Evolutionary conservation across 2,113 vertebrate genomes (phyloP), one percentile per base, ranked within the genome.

Genomic region (Myotis yumanensis): DNA sequence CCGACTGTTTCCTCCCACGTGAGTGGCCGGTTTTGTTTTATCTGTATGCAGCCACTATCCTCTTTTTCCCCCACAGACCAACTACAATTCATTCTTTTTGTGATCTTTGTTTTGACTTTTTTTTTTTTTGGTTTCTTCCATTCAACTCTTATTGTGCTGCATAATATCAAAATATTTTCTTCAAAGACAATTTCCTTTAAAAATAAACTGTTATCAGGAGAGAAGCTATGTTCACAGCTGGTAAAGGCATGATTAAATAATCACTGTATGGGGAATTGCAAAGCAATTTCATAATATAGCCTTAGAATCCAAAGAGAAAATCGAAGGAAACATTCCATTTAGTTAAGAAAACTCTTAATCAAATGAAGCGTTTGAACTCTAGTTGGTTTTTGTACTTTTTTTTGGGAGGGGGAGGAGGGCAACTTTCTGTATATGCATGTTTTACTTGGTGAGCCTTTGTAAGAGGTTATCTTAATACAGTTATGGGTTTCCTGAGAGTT

Each of bases 191-290:
- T 97, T 97, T 97, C 96, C 96, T 97, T 97, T 96, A 97, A 97
- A 97, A 97, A 97, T 97, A 97, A 97, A 97, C 95, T 96, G 96
- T 97, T 97, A 97, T 97, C 97, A 97, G 94, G 80, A 94, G 96
- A 96, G 84, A 96, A 77, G 93, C 95, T 97, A 97, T 97, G 96
- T 97, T 97, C 96, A 97, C 96, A 97, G 97, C 97, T 97, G 97
- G 93, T 91, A 93, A 96, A 97, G 87, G 93, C 91, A 81, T 97
- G 96, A 97, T 97, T 97, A 97, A 97, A 95, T 97, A 97, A 97
- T 97, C 85, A 68, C 95, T 2, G 76, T 96, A 85, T 89, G 89
- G 97, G 97, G 96, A 97, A 96, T 95, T 97, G 91, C 95, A 94
- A 97, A 96, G 97, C 76, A 94, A 97, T 97, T 95, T 97, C 95